Conservation (phyloP, 2,113 vertebrate species). For the Aspiorhynchus laticeps region DNA sequence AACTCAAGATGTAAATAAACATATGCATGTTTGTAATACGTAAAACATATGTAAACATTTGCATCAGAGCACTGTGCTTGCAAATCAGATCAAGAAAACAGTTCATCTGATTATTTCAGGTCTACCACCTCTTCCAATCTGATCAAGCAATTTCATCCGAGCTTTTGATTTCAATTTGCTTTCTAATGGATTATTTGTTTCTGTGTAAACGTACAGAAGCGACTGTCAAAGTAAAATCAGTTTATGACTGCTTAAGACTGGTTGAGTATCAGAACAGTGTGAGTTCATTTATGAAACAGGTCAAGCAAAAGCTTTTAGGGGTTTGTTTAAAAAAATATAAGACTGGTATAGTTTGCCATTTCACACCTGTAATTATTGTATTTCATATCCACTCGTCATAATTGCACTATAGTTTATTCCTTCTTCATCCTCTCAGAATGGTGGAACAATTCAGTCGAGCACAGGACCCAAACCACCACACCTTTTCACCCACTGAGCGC, state of each 20-base stretch:
- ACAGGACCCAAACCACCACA: background rate
- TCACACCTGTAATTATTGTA: conserved; percentile 2
- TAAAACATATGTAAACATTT: background rate
- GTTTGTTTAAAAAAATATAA: background rate
- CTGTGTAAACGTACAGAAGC: background rate
- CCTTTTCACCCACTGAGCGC: background rate
- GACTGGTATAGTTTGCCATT: background rate
- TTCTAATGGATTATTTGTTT: background rate
- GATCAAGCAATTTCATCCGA: background rate
- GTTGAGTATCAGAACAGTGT: background rate
- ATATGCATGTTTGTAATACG: background rate
- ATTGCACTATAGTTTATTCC: background rate
- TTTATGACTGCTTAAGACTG: background rate
- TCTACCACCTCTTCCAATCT: background rate
- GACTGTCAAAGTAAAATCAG: background rate
- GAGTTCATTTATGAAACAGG: background rate
- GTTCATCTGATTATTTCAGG: background rate
- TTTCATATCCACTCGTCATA: background rate
- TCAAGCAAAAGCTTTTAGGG: background rate
- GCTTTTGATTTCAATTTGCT: background rate
- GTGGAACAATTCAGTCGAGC: background rate
- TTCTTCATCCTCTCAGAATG: background rate
- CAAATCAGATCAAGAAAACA: background rate
- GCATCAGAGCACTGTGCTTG: background rate
- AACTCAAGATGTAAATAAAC: too few relatives aligned